Evolutionary conservation across 2,797 vertebrate genomes (phyloP), one percentile per base, ranked within the genome.

Genomic region (Leucoraja ocellata): DNA sequence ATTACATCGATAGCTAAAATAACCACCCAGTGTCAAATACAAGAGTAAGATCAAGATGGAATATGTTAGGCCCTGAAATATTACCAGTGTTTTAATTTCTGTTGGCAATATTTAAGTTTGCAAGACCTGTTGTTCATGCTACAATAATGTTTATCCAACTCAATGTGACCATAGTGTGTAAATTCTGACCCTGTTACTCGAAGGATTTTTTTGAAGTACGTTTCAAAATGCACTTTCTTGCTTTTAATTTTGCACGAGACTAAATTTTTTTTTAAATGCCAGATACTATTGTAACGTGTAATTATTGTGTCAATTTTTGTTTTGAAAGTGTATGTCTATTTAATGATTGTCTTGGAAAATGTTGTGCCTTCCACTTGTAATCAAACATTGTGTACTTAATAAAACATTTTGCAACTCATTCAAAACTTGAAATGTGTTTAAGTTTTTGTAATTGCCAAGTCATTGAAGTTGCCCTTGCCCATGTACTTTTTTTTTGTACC

Each of bases 291-390:
- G 84, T 88, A 61, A 65, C 71, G 54, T 76, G 68, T 91, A 74
- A 91, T 46, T 86, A 86, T 91, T 39, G 71, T 92, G 71, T 92
- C 74, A 54, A 4, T 58, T 68, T 92, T 90, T 7, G 18, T 28
- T 92, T 58, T 76, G 39, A n/a, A 92, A 92, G 9, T 91, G 3
- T 74, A 92, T n/a, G 88, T 76, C 39, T 39, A 74, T 88, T 88
- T 88, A 68, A 88, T 68, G 65, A 65, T 54, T 92, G 71, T 92
- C 90, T 76, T 92, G n/a, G 63, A 76, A 88, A 92, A 92, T 92
- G 90, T 92, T 58, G 90, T 92, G 90, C 90, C 90, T 92, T 92
- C 25, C 90, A 92, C 90, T 91, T 73, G 90, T 74, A 73, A 91
- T 91, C 88, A 73, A 76, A 76, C 39, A 91, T 91, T 5, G 71